These are phyloP conservation scores for Drosophila sechellia DNA, from an alignment of 1,140 invertebrate species.

Conservation along the genomic window DNA sequence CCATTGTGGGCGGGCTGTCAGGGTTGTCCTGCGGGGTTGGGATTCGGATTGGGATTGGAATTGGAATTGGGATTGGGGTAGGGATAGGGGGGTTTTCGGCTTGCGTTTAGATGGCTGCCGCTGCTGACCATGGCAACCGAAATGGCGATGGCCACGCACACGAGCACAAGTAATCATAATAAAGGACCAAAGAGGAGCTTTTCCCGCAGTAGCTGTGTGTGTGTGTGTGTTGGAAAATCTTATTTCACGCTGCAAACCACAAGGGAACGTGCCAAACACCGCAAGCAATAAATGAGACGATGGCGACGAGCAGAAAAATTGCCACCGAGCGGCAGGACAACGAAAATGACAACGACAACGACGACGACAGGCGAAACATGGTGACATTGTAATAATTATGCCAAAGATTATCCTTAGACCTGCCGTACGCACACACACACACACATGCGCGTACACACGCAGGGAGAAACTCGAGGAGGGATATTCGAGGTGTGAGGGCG, in stretches of 20 bases:
- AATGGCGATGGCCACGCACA: slow-evolving; percentile 63
- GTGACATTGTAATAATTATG: slow-evolving; percentile 83
- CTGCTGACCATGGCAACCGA: slow-evolving; percentile 69
- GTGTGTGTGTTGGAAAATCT: slow-evolving; percentile 59
- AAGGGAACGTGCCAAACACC: slow-evolving; percentile 80
- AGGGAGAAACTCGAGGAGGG: neutral
- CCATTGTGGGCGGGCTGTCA: slow-evolving; percentile 30
- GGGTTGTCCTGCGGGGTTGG: slow-evolving; percentile 15
- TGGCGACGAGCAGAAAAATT: slow-evolving; percentile 77
- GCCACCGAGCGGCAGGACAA: slow-evolving; percentile 49
- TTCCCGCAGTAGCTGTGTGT: neutral
- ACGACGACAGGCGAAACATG: slow-evolving; percentile 69
- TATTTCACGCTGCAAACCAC: slow-evolving; percentile 81
- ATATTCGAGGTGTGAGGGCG: slow-evolving; percentile 42
- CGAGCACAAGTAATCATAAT: slow-evolving; percentile 81
- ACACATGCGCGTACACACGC: slow-evolving; percentile 1
- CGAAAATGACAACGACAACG: slow-evolving; percentile 10
- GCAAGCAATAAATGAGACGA: slow-evolving; percentile 80
- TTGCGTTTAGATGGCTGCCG: slow-evolving; percentile 26
- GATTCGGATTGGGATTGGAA: neutral
- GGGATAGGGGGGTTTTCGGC: slow-evolving; percentile 4
- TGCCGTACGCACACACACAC: slow-evolving; percentile 29
- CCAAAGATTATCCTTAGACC: slow-evolving; percentile 81
- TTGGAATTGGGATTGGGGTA: neutral
- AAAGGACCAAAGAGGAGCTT: slow-evolving; percentile 50